Evolutionary conservation across 2,797 vertebrate species (phyloP), one percentile per base, ranked within the genome.

Genomic region (Cuniculus paca): DNA sequence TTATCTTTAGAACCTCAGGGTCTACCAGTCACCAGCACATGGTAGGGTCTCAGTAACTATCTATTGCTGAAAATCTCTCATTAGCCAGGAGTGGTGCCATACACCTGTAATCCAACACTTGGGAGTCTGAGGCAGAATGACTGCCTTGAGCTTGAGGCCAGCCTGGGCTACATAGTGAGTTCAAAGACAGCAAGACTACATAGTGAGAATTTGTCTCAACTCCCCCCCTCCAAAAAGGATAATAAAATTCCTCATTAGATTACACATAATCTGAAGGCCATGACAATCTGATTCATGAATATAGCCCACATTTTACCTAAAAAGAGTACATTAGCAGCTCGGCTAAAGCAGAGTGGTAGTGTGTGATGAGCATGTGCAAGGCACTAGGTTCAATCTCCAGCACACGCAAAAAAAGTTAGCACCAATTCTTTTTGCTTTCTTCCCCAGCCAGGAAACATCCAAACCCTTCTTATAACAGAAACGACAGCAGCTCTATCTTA

Each of bases 261-360:
- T 52, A 54, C 74, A 97, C 58, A 50, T 56, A 78, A 94, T 54
- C 36, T 60, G 54, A 93, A 93, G 34, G 86, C 11, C 65, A 60
- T 39, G 26, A 81, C 48, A 88, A 78, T 65, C 52, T 90, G 36
- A 86, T 42, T 89, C 68, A 88, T 42, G 28, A 50, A 4, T 1
- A 6, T n/a, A 86, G 28, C 22, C 58, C 74, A 68, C 50, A 58
- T 17, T 58, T 2, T 42, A 36, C 58, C 56, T 96, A 80, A 72
- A 70, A 48, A 48, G 8, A 88, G 31, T 26, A 24, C 24, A 16
- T 56, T 17, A 50, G 24, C 6, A 6, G 2, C 52, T 58, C 1
- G 12, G 12, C 7, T 72, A 4, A 50, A 84, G 52, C 22, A 72
- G n/a, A 48, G 56, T 52, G n/a, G 34, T 61, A 63, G 12, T 52